Evolutionary conservation across 2,888 invertebrate genomes (phyloP).

Genomic region (Dascillus cervinus): DNA sequence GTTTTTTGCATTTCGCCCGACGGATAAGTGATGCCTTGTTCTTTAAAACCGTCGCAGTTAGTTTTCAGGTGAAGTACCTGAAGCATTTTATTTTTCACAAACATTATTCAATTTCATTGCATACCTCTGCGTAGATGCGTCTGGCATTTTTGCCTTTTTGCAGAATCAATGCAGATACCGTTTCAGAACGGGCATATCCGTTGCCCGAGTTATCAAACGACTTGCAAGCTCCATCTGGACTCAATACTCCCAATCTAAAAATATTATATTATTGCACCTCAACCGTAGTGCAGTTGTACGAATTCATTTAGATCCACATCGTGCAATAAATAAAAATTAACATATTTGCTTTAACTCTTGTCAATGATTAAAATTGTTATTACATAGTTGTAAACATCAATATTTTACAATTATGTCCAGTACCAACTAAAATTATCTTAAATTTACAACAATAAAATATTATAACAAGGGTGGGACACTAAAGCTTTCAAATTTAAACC

Average conservation of each 20-base stretch:
- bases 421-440: too few relatives aligned
- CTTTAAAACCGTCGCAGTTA: constrained; percentile 38
- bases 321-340: too few relatives aligned
- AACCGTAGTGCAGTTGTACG: too few relatives aligned
- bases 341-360: too few relatives aligned
- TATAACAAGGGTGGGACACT: too few relatives aligned
- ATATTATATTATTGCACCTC: too few relatives aligned
- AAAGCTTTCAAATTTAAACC: too few relatives aligned
- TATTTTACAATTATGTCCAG: too few relatives aligned
- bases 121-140: constrained; percentile 45
- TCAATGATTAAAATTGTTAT: too few relatives aligned
- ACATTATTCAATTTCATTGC: too few relatives aligned
- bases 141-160: constrained; percentile 54
- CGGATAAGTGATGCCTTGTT: constrained; percentile 38
- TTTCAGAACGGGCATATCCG: constrained; percentile 81
- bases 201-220: constrained; percentile 80
- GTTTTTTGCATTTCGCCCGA: constrained; percentile 50
- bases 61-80: constrained; percentile 32
- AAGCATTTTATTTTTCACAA: background rate
- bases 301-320: too few relatives aligned
- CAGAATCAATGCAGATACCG: constrained; percentile 60
- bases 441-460: constrained; percentile 1
- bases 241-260: constrained; percentile 61
- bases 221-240: constrained; percentile 80
- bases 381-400: too few relatives aligned